Evolutionary conservation across 2,888 invertebrate species (phyloP).

Genomic region (Orchestes rusci): DNA sequence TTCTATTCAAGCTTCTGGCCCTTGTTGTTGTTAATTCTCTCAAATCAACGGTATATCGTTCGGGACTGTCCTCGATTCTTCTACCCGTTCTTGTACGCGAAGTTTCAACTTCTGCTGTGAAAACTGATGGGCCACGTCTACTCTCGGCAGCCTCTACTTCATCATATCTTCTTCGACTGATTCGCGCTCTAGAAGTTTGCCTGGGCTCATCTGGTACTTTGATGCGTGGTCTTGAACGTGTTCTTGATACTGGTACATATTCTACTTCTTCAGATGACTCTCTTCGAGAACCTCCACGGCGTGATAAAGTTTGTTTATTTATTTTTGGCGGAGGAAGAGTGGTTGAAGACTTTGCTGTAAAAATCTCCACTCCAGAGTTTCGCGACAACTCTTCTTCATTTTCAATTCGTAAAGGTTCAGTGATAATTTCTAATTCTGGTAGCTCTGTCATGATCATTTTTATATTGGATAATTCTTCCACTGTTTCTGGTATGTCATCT

Average conservation of each 20-base stretch:
- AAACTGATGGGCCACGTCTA: constrained; percentile 25
- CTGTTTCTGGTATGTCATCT: constrained; percentile 13
- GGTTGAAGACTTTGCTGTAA: neutral
- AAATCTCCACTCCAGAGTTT: neutral
- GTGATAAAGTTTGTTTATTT: no score
- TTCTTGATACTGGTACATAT: no score
- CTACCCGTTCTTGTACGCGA: constrained; percentile 33
- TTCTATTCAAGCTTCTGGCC: constrained; percentile 13
- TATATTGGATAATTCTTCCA: constrained; percentile 18
- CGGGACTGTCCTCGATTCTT: constrained; percentile 16
- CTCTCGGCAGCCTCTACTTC: constrained; percentile 19
- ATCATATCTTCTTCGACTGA: constrained; percentile 10
- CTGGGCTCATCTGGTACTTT: constrained; percentile 18
- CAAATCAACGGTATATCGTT: constrained; percentile 8
- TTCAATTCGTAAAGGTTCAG: neutral
- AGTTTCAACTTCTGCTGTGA: constrained; percentile 29
- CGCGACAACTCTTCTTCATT: neutral
- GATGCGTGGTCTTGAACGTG: neutral
- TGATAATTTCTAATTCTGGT: neutral
- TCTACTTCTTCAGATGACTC: no score
- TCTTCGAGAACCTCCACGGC: no score
- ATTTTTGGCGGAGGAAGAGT: neutral
- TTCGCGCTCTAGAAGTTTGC: constrained; percentile 10
- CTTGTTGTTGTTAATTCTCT: constrained; percentile 10
- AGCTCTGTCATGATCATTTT: constrained; percentile 14